A percentile compares a stretch with the other conserved stretches of the same genome.
Evolutionary conservation across 2,797 vertebrate genomes (phyloP).

Genomic region (Atherinosoma microstoma): DNA sequence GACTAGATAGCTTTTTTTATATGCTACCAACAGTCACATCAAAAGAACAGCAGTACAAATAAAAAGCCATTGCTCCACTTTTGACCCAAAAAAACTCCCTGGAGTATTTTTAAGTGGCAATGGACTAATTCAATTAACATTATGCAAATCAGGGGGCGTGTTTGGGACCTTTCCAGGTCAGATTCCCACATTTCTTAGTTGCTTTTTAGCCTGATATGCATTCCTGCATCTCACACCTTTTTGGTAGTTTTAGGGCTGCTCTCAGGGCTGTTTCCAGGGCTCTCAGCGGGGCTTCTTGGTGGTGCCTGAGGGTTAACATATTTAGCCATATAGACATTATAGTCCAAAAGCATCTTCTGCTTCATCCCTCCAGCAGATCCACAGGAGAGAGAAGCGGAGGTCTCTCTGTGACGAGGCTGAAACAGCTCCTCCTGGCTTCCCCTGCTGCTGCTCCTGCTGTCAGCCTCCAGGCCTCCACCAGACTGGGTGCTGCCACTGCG

Average conservation of each 20-base stretch:
- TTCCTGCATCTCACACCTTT: slow-evolving; percentile 83
- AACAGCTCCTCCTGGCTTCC: slow-evolving; percentile 90
- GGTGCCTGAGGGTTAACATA: slow-evolving; percentile 85
- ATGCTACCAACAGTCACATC: no score
- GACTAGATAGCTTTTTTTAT: no score
- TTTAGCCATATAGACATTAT: slow-evolving; percentile 94
- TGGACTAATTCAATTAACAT: neutral
- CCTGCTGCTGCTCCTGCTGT: slow-evolving; percentile 93
- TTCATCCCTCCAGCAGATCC: slow-evolving; percentile 72
- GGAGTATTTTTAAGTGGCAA: neutral
- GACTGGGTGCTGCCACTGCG: slow-evolving; percentile 87
- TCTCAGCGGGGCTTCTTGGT: slow-evolving; percentile 79
- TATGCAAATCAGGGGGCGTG: neutral
- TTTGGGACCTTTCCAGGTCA: neutral
- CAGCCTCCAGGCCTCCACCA: slow-evolving; percentile 74
- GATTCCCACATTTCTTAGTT: neutral
- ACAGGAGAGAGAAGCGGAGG: slow-evolving; percentile 43
- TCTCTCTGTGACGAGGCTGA: slow-evolving; percentile 87
- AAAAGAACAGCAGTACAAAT: neutral
- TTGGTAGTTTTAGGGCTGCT: slow-evolving; percentile 91
- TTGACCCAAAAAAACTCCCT: neutral
- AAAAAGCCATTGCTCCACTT: neutral
- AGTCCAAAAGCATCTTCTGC: slow-evolving; percentile 93
- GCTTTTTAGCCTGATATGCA: neutral
- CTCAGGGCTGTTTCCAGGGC: slow-evolving; percentile 87